Evolutionary conservation across 1,140 invertebrate genomes (phyloP), one percentile per base, ranked within the genome.

Genomic region (Oedothorax gibbosus): DNA sequence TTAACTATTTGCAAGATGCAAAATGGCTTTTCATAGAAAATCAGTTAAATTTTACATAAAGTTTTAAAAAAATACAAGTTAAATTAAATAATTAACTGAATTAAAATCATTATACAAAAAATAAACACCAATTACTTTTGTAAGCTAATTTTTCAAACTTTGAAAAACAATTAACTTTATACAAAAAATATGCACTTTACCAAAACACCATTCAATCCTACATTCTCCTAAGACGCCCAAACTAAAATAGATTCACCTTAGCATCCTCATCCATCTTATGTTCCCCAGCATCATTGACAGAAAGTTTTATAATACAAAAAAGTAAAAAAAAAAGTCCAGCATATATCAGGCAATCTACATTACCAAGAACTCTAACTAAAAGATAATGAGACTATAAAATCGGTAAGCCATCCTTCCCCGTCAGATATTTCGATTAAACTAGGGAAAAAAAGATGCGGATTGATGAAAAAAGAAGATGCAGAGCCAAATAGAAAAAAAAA

Each of bases 351-450:
- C 69, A 18, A 53, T 71, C 69, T 71, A 21, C 69, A 18, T 53
- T 71, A 53, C 69, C 50, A 53, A 71, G 69, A 71, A 71, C 69
- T 68, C 65, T 71, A 51, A 71, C 69, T 11, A n/a, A 35, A 35
- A 20, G 50, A 71, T 71, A 71, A 71, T 71, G 53, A 75, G 72
- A 75, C 21, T 75, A 75, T 57, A 75, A 75, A 75, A 57, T 75
- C 56, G 72, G 72, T 21, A 75, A 75, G 53, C 20, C 69, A 71
- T 71, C 72, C 54, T 35, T 51, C 14, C 49, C 69, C 7, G 14
- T 49, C 72, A n/a, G 54, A 72, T 72, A 7, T 21, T 75, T 75
- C 72, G 72, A 75, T 75, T 75, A 75, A 62, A 56, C 11, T 14
- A 75, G 72, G 20, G n/a, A 49, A 75, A 51, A 51, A 51, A 71